These are phyloP conservation scores for Microctonus brassicae DNA, from an alignment of 2,888 invertebrate genomes.

Conservation along the genomic window DNA sequence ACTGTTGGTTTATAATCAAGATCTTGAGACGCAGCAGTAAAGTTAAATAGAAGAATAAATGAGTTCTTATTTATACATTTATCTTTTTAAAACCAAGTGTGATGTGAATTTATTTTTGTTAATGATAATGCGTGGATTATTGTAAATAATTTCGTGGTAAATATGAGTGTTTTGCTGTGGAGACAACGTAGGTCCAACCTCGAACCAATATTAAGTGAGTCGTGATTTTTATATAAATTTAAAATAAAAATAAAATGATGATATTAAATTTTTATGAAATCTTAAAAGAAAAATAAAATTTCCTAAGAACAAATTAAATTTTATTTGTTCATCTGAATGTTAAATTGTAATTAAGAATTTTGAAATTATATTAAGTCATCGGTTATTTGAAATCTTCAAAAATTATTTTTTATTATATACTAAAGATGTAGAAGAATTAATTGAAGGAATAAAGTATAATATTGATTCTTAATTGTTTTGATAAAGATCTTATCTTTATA, in stretches of 20 bases:
- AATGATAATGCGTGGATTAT: constrained; percentile 20
- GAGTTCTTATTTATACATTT: neutral
- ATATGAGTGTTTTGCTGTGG: constrained; percentile 64
- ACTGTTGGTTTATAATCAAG: constrained; percentile 22
- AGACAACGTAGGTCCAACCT: constrained; percentile 58
- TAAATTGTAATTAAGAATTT: too few species aligned
- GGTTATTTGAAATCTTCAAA: neutral
- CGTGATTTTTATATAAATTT: neutral
- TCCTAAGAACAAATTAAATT: too few species aligned
- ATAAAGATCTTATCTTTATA: neutral
- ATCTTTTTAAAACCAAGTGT: constrained; percentile 8
- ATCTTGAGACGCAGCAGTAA: constrained; percentile 18
- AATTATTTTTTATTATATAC: too few species aligned
- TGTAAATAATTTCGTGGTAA: too few species aligned
- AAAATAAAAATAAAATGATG: too few species aligned
- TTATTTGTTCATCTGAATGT: too few species aligned
- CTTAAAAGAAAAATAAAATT: too few species aligned
- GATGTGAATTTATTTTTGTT: constrained; percentile 2
- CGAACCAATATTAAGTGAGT: constrained; percentile 55
- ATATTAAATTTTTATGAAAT: too few species aligned
- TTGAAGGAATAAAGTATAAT: too few species aligned
- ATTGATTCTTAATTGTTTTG: too few species aligned
- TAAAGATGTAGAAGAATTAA: too few species aligned
- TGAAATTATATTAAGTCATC: neutral
- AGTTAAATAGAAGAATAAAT: neutral